A percentile compares a stretch with the other conserved stretches of the same genome.
These are phyloP conservation scores for Ramphastos sulfuratus DNA, from an alignment of 2,113 vertebrate species.

Conservation along the genomic window DNA sequence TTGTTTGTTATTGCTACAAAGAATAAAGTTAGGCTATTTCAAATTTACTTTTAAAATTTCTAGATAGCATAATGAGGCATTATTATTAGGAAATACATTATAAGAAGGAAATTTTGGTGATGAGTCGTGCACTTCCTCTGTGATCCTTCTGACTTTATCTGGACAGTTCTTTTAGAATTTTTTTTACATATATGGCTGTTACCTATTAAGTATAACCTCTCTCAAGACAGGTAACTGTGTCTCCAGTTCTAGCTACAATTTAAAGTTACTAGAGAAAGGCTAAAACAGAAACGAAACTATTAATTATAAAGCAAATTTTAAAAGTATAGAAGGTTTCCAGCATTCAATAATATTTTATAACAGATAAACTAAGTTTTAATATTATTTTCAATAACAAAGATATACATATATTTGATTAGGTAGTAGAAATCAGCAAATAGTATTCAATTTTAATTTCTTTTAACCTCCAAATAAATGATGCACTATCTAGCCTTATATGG, in stretches of 20 bases:
- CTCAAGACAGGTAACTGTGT: not conserved
- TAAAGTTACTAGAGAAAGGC: not conserved
- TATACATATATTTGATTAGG: not conserved
- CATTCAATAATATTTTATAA: not conserved
- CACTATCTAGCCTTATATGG: accelerated
- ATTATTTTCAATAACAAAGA: not conserved
- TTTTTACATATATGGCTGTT: not conserved
- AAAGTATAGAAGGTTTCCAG: not conserved
- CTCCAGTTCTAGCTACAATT: not conserved
- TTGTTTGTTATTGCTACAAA: not conserved
- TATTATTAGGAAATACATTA: accelerated
- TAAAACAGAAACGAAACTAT: not conserved
- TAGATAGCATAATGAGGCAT: not conserved
- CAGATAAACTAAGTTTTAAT: not conserved
- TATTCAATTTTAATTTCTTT: not conserved
- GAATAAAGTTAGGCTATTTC: not conserved
- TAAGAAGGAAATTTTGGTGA: not conserved
- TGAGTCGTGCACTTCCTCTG: not conserved
- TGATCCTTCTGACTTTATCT: not conserved
- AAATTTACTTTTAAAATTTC: not conserved
- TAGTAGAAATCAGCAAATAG: not conserved
- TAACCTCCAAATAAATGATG: not conserved
- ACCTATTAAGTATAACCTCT: not conserved
- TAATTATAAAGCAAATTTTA: not conserved
- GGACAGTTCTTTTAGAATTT: not conserved